Evolutionary conservation across 2,888 invertebrate species (phyloP).

Genomic region (Sisyra nigra): DNA sequence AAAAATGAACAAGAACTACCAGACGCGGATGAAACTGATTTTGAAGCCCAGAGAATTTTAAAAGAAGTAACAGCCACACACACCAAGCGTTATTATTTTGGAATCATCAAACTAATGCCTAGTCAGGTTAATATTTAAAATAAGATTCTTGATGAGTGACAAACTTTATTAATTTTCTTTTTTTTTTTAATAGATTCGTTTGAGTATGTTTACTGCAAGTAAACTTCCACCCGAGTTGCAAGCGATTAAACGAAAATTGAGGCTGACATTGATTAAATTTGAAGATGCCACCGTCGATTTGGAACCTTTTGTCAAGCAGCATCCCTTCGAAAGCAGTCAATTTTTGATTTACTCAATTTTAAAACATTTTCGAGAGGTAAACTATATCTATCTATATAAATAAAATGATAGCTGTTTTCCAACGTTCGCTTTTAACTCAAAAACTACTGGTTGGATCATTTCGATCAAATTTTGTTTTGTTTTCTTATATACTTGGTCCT

Average conservation of each 20-base stretch:
- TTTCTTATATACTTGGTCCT: no score
- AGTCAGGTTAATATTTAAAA: constrained; percentile 47
- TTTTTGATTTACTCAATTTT: constrained; percentile 67
- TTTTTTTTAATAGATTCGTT: constrained; percentile 59
- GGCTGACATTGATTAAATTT: constrained; percentile 83
- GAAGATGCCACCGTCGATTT: constrained; percentile 92
- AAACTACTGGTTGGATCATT: no score
- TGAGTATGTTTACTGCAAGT: constrained; percentile 79
- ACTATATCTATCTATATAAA: no score
- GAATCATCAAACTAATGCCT: constrained; percentile 59
- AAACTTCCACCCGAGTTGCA: constrained; percentile 64
- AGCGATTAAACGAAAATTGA: constrained; percentile 68
- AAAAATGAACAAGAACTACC: constrained; percentile 36
- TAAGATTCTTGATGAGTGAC: background rate
- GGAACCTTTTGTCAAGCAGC: constrained; percentile 70
- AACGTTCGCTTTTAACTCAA: no score
- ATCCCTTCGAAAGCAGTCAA: constrained; percentile 83
- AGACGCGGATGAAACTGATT: constrained; percentile 54
- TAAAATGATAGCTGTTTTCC: no score
- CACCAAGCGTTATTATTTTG: constrained; percentile 76
- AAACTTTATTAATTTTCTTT: constrained; percentile 1
- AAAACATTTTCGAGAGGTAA: constrained; percentile 75
- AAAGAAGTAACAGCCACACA: constrained; percentile 66
- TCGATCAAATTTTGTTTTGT: no score
- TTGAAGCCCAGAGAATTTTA: constrained; percentile 62